phyloP scores from a whole-genome alignment of 2,797 vertebrate genomes.

The Intellagama lesueurii region DNA sequence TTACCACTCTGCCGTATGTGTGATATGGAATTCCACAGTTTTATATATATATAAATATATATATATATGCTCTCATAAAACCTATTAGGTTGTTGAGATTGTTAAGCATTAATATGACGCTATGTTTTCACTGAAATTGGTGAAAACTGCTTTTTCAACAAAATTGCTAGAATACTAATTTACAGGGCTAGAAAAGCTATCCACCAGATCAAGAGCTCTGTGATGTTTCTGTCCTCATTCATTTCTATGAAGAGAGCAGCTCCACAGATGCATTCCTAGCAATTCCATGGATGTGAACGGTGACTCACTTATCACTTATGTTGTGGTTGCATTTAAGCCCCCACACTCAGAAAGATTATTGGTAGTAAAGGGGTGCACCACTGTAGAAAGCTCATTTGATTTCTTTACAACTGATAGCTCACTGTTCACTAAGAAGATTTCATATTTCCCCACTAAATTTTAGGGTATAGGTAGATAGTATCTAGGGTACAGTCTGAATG shows the following conservation, averaged over 20 bases:
- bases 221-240: not conserved
- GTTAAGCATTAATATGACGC: slow-evolving; percentile 22
- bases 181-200: not conserved
- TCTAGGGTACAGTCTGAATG: too few relatives aligned
- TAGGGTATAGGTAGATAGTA: too few relatives aligned
- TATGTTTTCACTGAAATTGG: not conserved
- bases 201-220: not conserved
- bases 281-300: not conserved
- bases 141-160: not conserved
- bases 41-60: not conserved
- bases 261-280: not conserved
- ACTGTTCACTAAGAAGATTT: too few relatives aligned
- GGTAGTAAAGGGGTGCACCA: not conserved
- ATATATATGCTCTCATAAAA: slow-evolving; percentile 21
- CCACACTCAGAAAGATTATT: not conserved
- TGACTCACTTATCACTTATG: not conserved
- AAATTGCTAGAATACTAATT: slow-evolving; percentile 8
- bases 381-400: not conserved
- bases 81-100: slow-evolving; percentile 29
- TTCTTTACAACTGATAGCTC: too few relatives aligned
- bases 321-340: not conserved
- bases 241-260: not conserved
- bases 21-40: slow-evolving; percentile 11
- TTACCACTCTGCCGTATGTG: slow-evolving; percentile 4
- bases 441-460: too few relatives aligned